Percentiles rank a stretch among this genome's conserved stretches.
Evolutionary conservation across 2,888 invertebrate species (phyloP).

Genomic region (Augiades crinisus): DNA sequence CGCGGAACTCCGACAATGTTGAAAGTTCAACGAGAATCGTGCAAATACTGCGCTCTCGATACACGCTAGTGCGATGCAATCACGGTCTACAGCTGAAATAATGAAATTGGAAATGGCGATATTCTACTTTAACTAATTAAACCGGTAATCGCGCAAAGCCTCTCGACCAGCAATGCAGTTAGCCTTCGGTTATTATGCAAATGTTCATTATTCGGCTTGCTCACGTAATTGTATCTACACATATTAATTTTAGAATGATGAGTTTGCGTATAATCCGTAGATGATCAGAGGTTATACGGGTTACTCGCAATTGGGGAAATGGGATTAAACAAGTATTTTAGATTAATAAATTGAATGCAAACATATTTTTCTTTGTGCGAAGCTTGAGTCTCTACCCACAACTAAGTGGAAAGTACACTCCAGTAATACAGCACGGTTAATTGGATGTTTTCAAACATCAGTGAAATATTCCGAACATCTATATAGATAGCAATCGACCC

Average conservation of each 20-base stretch:
- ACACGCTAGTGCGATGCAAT: constrained; percentile 3
- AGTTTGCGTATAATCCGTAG: too few relatives aligned
- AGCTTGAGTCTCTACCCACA: too few relatives aligned
- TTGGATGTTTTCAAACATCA: too few relatives aligned
- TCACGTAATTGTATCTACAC: constrained; percentile 5
- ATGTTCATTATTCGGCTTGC: constrained; percentile 12
- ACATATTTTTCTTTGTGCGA: too few relatives aligned
- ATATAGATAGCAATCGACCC: too few relatives aligned
- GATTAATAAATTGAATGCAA: too few relatives aligned
- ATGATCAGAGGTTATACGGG: not conserved
- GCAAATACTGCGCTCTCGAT: constrained; percentile 2
- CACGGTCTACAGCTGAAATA: constrained; percentile 7
- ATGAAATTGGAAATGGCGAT: constrained; percentile 17
- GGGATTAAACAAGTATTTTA: too few relatives aligned
- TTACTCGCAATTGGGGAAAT: not conserved
- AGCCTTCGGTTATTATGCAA: constrained; percentile 13
- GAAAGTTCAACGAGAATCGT: constrained; percentile 5
- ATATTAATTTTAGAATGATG: not conserved
- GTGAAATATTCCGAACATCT: too few relatives aligned
- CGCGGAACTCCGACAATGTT: constrained; percentile 2
- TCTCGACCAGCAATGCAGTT: constrained; percentile 14
- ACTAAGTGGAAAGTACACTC: too few relatives aligned
- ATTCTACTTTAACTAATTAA: constrained; percentile 16
- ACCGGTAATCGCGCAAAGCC: constrained; percentile 13
- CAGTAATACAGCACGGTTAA: too few relatives aligned